phyloP scores from a whole-genome alignment of 2,113 vertebrate species.

The Nanorana parkeri region DNA sequence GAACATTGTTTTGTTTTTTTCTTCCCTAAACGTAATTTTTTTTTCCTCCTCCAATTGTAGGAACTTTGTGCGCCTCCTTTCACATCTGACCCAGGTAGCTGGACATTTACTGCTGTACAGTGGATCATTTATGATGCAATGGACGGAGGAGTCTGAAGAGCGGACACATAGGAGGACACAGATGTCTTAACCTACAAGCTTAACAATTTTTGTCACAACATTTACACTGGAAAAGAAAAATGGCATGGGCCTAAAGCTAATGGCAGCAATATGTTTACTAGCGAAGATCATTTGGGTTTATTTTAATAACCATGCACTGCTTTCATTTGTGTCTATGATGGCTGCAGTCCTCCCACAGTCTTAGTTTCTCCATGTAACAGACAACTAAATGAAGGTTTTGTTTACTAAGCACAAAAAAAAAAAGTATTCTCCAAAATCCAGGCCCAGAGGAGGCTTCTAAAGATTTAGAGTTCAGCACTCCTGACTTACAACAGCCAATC shows the following conservation, averaged over 20 bases:
- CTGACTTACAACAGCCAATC: too few relatives aligned
- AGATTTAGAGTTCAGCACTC: too few relatives aligned
- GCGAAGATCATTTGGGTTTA: not conserved
- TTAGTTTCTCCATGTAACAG: too few relatives aligned
- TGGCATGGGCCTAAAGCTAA: not conserved
- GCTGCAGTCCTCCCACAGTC: too few relatives aligned
- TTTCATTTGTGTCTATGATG: too few relatives aligned
- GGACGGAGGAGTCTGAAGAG: constrained; percentile 69
- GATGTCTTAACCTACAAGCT: not conserved
- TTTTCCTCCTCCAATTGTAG: constrained; percentile 63
- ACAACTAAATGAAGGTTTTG: too few relatives aligned
- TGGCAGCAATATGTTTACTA: not conserved
- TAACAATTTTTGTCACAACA: not conserved
- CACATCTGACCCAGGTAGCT: constrained; percentile 70
- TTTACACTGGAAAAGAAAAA: not conserved
- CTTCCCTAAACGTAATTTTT: not conserved
- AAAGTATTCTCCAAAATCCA: too few relatives aligned
- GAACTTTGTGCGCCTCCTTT: constrained; percentile 71
- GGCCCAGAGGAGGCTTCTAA: too few relatives aligned
- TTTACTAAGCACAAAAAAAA: too few relatives aligned
- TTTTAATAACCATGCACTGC: not conserved
- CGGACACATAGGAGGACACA: constrained; percentile 20
- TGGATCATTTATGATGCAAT: constrained; percentile 70
- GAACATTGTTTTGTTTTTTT: not conserved
- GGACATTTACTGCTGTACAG: constrained; percentile 78